Conservation (phyloP, 2,113 vertebrate genomes). For the Podilymbus podiceps region DNA sequence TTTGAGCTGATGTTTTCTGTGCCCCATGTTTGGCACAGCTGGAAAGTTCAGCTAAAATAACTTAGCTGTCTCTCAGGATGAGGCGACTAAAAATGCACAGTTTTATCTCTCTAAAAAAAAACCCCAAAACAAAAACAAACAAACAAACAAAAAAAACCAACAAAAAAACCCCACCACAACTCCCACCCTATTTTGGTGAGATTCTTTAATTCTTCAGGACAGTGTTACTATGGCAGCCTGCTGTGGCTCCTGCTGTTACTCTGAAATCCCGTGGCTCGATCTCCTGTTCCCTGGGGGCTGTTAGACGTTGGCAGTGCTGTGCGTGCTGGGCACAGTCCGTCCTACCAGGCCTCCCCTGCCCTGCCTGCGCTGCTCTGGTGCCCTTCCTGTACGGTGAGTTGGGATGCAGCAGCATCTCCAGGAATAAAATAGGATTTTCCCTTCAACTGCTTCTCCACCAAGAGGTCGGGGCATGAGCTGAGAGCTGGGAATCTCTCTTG, state of each 20-base stretch:
- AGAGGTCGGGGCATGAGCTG: neutral
- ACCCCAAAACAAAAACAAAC: neutral
- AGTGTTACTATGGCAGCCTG: neutral
- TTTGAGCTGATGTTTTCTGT: neutral
- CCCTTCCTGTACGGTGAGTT: neutral
- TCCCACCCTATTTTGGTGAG: neutral
- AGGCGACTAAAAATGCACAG: neutral
- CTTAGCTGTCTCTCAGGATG: neutral
- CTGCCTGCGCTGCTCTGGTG: neutral
- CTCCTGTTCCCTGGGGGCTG: neutral
- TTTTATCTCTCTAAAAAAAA: neutral
- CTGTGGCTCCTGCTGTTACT: neutral
- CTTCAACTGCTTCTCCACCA: neutral
- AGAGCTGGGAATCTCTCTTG: neutral
- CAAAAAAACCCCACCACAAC: neutral
- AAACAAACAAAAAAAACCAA: no score
- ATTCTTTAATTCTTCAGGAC: neutral
- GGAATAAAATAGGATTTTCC: neutral
- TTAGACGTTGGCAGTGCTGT: rapidly evolving
- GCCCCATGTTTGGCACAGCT: neutral
- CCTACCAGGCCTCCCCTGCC: neutral
- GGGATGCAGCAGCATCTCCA: neutral
- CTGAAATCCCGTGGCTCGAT: neutral
- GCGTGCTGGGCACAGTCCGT: rapidly evolving
- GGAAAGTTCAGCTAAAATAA: neutral